Conservation (phyloP, 2,888 invertebrate species). For the Drosophila greeni region DNA sequence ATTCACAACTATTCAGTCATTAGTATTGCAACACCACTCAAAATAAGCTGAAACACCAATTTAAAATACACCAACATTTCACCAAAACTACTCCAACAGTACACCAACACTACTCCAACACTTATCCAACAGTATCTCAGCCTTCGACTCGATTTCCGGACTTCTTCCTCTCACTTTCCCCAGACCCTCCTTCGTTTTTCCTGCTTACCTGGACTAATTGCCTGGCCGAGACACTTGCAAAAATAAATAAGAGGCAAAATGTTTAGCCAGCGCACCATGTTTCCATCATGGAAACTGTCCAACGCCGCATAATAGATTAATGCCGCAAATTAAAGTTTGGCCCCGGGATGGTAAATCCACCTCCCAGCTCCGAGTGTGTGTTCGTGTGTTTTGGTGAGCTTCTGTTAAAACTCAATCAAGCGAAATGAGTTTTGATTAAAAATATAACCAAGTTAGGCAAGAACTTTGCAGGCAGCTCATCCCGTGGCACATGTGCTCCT, state of each 20-base stretch:
- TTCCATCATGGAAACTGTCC: slow-evolving; percentile 33
- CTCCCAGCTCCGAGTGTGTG: neutral
- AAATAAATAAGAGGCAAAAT: slow-evolving; percentile 17
- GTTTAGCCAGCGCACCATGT: slow-evolving; percentile 1
- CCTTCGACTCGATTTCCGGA: neutral
- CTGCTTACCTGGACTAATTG: slow-evolving; percentile 20
- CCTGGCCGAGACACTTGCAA: slow-evolving; percentile 19
- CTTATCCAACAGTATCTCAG: neutral
- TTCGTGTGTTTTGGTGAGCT: neutral
- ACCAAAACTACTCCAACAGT: neutral
- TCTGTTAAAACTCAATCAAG: slow-evolving; percentile 58
- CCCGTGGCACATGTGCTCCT: slow-evolving; percentile 6
- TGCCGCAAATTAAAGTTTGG: slow-evolving; percentile 34
- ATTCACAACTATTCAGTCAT: neutral
- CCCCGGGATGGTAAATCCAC: slow-evolving; percentile 1
- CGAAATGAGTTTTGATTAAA: slow-evolving; percentile 69
- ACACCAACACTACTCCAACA: neutral
- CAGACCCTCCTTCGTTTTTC: neutral
- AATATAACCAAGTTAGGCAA: slow-evolving; percentile 58
- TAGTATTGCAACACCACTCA: neutral
- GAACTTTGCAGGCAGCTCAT: slow-evolving; percentile 42
- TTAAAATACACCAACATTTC: neutral
- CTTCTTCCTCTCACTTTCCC: neutral
- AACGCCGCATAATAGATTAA: slow-evolving; percentile 24
- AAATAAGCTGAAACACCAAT: neutral